Evolutionary conservation across 1,140 invertebrate genomes (phyloP).

Genomic region (Drosophila oshimai): DNA sequence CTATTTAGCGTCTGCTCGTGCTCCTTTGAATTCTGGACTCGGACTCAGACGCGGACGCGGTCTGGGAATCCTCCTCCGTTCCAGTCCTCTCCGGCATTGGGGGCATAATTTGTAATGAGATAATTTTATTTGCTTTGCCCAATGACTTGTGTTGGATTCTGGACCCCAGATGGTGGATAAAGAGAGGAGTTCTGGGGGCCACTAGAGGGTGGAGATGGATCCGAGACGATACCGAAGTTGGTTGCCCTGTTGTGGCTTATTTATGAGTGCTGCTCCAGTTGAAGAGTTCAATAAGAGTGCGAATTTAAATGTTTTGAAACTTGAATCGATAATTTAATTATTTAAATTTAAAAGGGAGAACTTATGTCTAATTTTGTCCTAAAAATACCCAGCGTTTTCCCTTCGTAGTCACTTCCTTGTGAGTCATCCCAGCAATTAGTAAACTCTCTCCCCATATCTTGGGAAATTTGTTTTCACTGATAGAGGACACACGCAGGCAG

Average conservation of each 20-base stretch:
- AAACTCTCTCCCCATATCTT: neutral
- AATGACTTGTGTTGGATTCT: constrained; percentile 31
- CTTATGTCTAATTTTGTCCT: too few relatives aligned
- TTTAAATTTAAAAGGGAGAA: neutral
- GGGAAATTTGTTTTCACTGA: constrained; percentile 23
- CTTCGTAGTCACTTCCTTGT: neutral
- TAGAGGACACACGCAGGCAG: constrained; percentile 18
- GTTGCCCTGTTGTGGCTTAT: constrained; percentile 6
- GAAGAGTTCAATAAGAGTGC: too few relatives aligned
- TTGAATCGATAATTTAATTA: neutral
- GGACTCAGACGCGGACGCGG: neutral
- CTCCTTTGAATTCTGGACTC: neutral
- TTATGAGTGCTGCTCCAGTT: constrained; percentile 1
- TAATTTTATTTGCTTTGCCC: constrained; percentile 80
- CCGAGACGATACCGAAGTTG: neutral
- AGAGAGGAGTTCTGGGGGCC: neutral
- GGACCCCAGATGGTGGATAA: too few relatives aligned
- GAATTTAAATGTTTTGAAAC: neutral
- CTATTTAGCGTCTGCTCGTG: constrained; percentile 69
- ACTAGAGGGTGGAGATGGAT: neutral
- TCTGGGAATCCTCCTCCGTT: neutral
- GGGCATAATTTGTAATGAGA: constrained; percentile 80
- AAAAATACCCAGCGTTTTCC: neutral
- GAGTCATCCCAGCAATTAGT: constrained; percentile 29
- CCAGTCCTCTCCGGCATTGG: constrained; percentile 23